A percentile compares a stretch with the other conserved stretches of the same genome.
Evolutionary conservation across 2,113 vertebrate genomes (phyloP).

Genomic region (Piaya cayana): DNA sequence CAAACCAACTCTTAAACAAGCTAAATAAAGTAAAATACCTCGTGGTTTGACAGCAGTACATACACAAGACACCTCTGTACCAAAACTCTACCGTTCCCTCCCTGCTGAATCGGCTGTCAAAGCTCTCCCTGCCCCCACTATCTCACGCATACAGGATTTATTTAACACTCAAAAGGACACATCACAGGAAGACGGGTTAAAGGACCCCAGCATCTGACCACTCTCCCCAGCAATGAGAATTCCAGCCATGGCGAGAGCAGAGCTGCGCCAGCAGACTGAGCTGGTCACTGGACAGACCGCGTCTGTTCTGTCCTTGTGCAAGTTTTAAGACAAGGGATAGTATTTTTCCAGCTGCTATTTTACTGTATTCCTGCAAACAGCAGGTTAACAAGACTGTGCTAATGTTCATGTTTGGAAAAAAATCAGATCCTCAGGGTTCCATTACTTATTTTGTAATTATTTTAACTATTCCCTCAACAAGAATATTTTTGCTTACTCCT

Average conservation of each 20-base stretch:
- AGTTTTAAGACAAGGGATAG: not conserved
- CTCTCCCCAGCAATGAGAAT: not conserved
- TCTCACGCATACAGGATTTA: not conserved
- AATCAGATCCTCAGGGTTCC: slow-evolving; percentile 35
- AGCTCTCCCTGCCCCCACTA: not conserved
- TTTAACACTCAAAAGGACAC: not conserved
- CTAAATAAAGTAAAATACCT: not conserved
- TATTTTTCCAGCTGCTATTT: slow-evolving; percentile 3
- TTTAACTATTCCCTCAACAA: slow-evolving; percentile 62
- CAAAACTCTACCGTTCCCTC: not conserved
- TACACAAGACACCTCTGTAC: not conserved
- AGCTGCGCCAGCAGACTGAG: not conserved
- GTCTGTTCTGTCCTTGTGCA: not conserved
- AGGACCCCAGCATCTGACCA: not conserved
- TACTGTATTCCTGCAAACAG: not conserved
- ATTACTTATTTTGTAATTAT: slow-evolving; percentile 64
- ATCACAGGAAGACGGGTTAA: not conserved
- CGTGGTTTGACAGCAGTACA: not conserved
- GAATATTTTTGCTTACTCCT: slow-evolving; percentile 44
- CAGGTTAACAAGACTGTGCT: slow-evolving; percentile 29
- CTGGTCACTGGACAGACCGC: not conserved
- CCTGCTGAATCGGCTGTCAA: not conserved
- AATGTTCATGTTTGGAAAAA: slow-evolving; percentile 27
- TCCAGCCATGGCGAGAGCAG: not conserved
- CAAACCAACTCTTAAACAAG: not conserved